Evolutionary conservation across 2,113 vertebrate species (phyloP), one percentile per base, ranked within the genome.

Genomic region (Eublepharis macularius): DNA sequence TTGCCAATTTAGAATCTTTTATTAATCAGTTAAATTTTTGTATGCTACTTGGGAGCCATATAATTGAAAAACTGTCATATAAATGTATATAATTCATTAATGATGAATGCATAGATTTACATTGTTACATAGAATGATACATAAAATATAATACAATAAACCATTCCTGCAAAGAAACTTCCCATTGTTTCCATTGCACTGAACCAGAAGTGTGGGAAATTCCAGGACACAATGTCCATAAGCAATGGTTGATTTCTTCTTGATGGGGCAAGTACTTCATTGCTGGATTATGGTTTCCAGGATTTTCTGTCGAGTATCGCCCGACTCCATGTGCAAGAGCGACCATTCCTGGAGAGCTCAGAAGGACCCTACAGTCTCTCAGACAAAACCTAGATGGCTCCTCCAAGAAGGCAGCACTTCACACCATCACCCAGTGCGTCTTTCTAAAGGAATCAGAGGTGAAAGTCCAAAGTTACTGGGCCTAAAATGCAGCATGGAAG

Each of bases 401-500:
- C 51, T 2, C 81, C 84, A 93, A 69, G 82, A 89, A 89, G 84
- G 91, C 92, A 88, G 54, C 90, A 12, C 89, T 95, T 39, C 92
- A 92, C 82, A 94, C 86, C 3, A 94, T 95, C 87, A 88, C 92
- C 0, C 92, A 92, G 43, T 94, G 93, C 24, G 86, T 95, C 82
- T 92, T 92, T 88, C 41, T 95, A 88, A 89, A 92, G 88, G 93
- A 94, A 84, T 73, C 89, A 0, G 93, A 95, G 94, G 94, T 95
- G 90, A 89, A 73, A 2, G 9, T 60, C 68, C 68, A 29, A 19
- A 17, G 2, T 91, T 85, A 12, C 17, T 72, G 49, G 63, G 11
- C 66, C 34, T 57, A 73, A 41, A 73, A 69, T 29, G 39, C 41
- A 16, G 32, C 26, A 4, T 19, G 41, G 51, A 70, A 77, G 13